phyloP scores from a whole-genome alignment of 2,797 vertebrate genomes.

The Malurus splendens region DNA sequence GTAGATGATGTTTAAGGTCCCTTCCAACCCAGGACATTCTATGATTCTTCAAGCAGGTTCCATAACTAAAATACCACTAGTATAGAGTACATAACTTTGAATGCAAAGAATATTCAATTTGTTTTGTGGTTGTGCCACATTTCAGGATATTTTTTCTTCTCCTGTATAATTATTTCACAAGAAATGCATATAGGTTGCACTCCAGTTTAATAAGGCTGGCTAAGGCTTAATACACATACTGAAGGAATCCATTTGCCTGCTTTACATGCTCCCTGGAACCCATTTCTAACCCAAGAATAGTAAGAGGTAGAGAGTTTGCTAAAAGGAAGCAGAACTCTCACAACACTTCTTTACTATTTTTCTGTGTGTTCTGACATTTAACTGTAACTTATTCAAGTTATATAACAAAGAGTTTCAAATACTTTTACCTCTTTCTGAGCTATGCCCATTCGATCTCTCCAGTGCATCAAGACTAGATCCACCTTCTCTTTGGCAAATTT shows the following conservation, averaged over 20 bases:
- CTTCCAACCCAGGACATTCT: neutral
- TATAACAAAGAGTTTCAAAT: neutral
- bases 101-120: neutral
- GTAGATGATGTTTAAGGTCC: neutral
- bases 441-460: conserved; percentile 98
- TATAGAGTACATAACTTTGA: neutral
- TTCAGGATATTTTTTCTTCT: neutral
- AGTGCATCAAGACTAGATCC: conserved; percentile 95
- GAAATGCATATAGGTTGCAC: neutral
- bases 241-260: neutral
- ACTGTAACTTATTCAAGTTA: neutral
- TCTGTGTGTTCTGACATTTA: neutral
- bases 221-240: neutral
- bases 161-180: neutral
- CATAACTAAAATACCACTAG: neutral
- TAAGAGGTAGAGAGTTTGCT: neutral
- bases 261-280: neutral
- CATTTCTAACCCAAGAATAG: neutral
- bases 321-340: neutral
- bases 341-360: neutral
- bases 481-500: conserved; percentile 99
- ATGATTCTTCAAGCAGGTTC: neutral
- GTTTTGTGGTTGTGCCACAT: neutral
- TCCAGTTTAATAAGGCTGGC: neutral
- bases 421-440: conserved; percentile 93